Percentiles rank a stretch among this genome's conserved stretches.
These are phyloP conservation scores for Papilio machaon DNA, from an alignment of 1,140 invertebrate species.

Conservation along the genomic window DNA sequence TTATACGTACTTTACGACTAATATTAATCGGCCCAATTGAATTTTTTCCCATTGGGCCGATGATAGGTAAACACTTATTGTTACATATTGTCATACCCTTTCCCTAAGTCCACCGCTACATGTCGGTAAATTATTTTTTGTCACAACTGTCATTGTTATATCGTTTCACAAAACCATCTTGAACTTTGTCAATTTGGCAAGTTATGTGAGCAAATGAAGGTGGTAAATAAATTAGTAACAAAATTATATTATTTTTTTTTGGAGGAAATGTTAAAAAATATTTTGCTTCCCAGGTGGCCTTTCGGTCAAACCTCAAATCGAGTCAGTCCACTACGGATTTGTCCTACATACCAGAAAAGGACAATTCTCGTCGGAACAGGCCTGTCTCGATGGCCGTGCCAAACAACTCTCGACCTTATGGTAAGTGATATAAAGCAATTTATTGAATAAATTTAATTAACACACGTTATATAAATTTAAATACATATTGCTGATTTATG, in stretches of 20 bases:
- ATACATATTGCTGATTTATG: neutral
- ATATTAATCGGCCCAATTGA: neutral
- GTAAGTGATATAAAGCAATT: conserved; percentile 49
- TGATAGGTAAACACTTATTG: too few species aligned
- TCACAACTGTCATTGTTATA: too few species aligned
- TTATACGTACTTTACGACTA: neutral
- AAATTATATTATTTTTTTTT: neutral
- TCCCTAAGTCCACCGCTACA: too few species aligned
- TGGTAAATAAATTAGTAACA: neutral
- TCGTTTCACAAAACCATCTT: too few species aligned
- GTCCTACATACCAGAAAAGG: conserved; percentile 77
- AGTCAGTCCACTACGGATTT: conserved; percentile 86
- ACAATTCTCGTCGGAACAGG: conserved; percentile 58
- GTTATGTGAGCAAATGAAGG: too few species aligned
- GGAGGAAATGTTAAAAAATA: conserved; percentile 8
- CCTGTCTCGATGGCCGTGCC: conserved; percentile 74
- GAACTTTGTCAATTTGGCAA: too few species aligned
- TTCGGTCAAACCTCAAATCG: conserved; percentile 84
- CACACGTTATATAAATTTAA: neutral
- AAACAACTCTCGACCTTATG: conserved; percentile 68
- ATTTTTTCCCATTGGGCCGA: too few species aligned
- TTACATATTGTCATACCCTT: too few species aligned
- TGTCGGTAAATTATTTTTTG: too few species aligned
- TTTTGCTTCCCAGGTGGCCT: conserved; percentile 60
- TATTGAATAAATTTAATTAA: neutral